phyloP scores from a whole-genome alignment of 2,888 invertebrate genomes.

The Taenaris catops region DNA sequence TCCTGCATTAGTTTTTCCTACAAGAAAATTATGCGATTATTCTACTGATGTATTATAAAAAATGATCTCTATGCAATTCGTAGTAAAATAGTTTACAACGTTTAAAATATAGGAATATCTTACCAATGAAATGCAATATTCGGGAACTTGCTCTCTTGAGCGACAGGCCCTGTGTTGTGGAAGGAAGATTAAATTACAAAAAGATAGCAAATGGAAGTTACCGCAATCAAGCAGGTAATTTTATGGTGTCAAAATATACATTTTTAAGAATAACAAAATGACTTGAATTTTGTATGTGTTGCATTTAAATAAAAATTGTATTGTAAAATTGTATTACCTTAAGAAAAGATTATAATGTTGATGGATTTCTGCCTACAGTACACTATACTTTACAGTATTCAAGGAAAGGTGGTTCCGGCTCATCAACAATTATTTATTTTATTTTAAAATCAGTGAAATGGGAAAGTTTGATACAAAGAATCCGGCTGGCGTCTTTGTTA shows the following conservation, averaged over 20 bases:
- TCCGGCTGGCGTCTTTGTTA: constrained; percentile 85
- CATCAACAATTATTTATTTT: constrained; percentile 86
- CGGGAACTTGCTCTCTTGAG: constrained; percentile 83
- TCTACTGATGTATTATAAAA: too few relatives aligned
- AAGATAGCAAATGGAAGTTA: constrained; percentile 79
- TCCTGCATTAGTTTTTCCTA: too few relatives aligned
- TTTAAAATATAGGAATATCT: too few relatives aligned
- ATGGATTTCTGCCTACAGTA: too few relatives aligned
- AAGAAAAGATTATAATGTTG: too few relatives aligned
- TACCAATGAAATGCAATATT: constrained; percentile 85
- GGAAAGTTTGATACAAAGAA: constrained; percentile 82
- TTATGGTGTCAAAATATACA: constrained; percentile 16
- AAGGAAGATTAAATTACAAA: constrained; percentile 87
- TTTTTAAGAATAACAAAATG: too few relatives aligned
- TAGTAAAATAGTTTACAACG: too few relatives aligned
- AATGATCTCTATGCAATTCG: too few relatives aligned
- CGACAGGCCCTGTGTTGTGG: constrained; percentile 81
- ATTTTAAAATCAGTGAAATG: constrained; percentile 85
- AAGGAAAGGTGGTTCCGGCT: constrained; percentile 90
- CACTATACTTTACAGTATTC: constrained; percentile 83
- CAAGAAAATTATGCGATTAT: too few relatives aligned
- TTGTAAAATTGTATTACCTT: too few relatives aligned
- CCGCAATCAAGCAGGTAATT: constrained; percentile 68
- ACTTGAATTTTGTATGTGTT: too few relatives aligned
- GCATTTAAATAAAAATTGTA: too few relatives aligned